Evolutionary conservation across 1,140 invertebrate species (phyloP).

Genomic region (Psilanteris sp.): DNA sequence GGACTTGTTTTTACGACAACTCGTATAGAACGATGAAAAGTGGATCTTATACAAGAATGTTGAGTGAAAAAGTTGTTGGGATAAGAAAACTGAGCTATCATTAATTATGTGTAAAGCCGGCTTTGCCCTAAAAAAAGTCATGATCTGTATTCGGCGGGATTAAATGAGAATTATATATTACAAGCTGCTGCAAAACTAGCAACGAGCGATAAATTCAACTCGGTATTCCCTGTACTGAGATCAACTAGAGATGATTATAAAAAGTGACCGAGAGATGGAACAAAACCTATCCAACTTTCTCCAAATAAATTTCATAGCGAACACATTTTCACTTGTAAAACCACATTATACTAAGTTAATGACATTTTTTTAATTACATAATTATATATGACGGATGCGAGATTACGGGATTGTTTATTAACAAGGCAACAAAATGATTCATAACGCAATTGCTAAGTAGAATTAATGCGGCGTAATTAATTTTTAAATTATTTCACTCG

Average conservation of each 20-base stretch:
- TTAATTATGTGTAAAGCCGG: conserved; percentile 47
- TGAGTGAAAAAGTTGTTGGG: conserved; percentile 39
- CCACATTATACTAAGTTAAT: too few relatives aligned
- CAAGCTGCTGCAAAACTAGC: conserved; percentile 40
- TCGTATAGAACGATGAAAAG: conserved; percentile 37
- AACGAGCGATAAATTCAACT: conserved; percentile 17
- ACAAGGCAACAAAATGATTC: too few relatives aligned
- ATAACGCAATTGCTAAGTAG: too few relatives aligned
- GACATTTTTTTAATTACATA: too few relatives aligned
- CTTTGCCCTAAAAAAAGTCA: conserved; percentile 35
- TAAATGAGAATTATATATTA: conserved; percentile 59
- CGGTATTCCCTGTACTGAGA: conserved; percentile 17
- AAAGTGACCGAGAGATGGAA: conserved; percentile 9
- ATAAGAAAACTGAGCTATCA: conserved; percentile 44
- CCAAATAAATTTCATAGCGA: background rate
- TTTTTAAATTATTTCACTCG: too few relatives aligned
- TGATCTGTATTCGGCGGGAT: conserved; percentile 50
- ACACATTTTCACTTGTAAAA: too few relatives aligned
- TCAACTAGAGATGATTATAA: conserved; percentile 3
- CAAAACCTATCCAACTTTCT: conserved; percentile 2
- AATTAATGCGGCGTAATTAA: too few relatives aligned
- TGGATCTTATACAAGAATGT: conserved; percentile 24
- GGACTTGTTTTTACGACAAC: conserved; percentile 6
- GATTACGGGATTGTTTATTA: too few relatives aligned
- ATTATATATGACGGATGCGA: too few relatives aligned